phyloP scores from a whole-genome alignment of 2,797 vertebrate species.

The Nyctibius grandis region DNA sequence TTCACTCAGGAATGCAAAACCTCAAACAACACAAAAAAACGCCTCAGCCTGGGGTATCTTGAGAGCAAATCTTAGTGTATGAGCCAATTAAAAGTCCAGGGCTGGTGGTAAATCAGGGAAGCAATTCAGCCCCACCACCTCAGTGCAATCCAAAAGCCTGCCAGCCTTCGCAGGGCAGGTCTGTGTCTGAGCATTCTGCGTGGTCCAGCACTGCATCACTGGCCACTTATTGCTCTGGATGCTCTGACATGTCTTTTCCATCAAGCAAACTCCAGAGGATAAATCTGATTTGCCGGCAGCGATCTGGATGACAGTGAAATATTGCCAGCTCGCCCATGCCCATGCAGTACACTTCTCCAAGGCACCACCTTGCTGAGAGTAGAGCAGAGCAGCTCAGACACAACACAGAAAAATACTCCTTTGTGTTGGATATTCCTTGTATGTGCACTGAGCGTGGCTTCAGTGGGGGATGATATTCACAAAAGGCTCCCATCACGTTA shows the following conservation, averaged over 20 bases:
- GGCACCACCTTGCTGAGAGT: background rate
- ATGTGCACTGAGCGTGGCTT: background rate
- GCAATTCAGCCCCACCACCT: background rate
- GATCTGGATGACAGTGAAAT: background rate
- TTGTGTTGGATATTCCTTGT: background rate
- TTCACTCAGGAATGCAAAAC: background rate
- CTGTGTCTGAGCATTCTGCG: background rate
- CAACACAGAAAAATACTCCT: background rate
- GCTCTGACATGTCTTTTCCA: background rate
- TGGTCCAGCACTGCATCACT: background rate
- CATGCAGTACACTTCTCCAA: background rate
- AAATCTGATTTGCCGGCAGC: background rate
- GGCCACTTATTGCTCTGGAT: background rate
- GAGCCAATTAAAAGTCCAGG: background rate
- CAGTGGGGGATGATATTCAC: background rate
- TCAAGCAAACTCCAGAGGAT: constrained; percentile 7
- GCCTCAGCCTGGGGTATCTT: background rate
- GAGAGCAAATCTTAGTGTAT: background rate
- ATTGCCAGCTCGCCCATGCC: background rate
- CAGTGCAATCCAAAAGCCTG: background rate
- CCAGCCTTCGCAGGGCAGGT: background rate
- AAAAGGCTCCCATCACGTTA: background rate
- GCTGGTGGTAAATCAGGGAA: background rate
- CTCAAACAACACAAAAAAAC: background rate
- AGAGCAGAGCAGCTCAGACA: background rate